Conservation (phyloP, 2,797 vertebrate genomes). For the Xenopus petersii region DNA sequence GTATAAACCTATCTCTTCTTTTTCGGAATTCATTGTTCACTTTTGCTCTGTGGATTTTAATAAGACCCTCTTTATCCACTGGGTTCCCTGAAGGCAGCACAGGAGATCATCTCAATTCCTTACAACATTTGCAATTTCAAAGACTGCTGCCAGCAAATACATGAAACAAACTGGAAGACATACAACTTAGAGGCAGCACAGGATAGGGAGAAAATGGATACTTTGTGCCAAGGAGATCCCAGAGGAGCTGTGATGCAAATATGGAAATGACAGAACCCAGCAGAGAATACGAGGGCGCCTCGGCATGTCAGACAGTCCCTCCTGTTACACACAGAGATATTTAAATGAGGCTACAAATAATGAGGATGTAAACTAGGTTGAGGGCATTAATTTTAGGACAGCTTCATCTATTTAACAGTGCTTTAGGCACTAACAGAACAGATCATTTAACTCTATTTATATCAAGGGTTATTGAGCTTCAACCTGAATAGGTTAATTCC, state of each 20-base stretch:
- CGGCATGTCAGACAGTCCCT: conserved; percentile 8
- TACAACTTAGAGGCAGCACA: conserved; percentile 37
- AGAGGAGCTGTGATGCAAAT: conserved; percentile 31
- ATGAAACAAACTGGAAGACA: conserved; percentile 39
- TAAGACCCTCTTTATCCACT: conserved; percentile 42
- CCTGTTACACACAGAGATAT: conserved; percentile 8
- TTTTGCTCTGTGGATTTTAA: conserved; percentile 46
- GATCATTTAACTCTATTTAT: conserved; percentile 2
- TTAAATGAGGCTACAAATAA: conserved; percentile 22
- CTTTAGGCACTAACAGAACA: neutral
- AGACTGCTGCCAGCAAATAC: conserved; percentile 40
- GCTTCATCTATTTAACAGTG: neutral
- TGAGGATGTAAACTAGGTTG: conserved; percentile 6
- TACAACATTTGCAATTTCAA: conserved; percentile 47
- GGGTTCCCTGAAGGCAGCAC: conserved; percentile 38
- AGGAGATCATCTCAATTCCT: conserved; percentile 42
- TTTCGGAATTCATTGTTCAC: conserved; percentile 16
- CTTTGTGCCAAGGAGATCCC: conserved; percentile 35
- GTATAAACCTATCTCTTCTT: neutral
- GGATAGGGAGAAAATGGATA: conserved; percentile 36
- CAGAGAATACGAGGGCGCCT: conserved; percentile 15
- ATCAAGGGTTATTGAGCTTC: neutral
- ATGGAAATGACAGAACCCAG: conserved; percentile 33
- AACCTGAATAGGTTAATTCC: neutral
- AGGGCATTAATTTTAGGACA: conserved; percentile 4